Evolutionary conservation across 64 coral and sea anemone species (phyloP), one percentile per base, ranked within the genome.

Genomic region (Orbicella faveolata): DNA sequence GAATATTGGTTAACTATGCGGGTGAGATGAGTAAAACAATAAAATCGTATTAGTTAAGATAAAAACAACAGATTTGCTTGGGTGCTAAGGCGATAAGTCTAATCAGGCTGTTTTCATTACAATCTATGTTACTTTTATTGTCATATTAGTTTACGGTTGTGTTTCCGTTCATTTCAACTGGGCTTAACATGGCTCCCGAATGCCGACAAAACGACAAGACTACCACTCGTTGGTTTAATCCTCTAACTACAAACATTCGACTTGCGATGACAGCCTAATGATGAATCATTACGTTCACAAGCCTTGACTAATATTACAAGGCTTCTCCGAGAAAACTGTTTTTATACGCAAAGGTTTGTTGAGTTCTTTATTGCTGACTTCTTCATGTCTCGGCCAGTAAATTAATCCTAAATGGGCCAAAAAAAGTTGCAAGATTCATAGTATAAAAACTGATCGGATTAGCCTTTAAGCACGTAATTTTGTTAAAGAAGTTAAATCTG

Each of bases 51-150:
- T 79, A 79, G 36, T 36, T 9, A 64, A 84, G 63, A 84, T 84
- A 69, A 72, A 85, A 85, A 85, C 65, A 85, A 85, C 82, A 85
- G 82, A 85, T 85, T 85, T 85, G 12, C 10, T 14, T 10, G 39
- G 82, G 82, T 48, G 82, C 14, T 85, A 85, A 85, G 82, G 82
- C 82, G 82, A 23, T 85, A 85, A 72, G 65, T 7, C 39, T 73
- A 85, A 85, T 64, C 11, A 70, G 3, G 4, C 20, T 85, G 82
- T 85, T 85, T 85, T 44, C 41, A 30, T 44, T 68, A 73, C 23
- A 73, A 25, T n/a, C 26, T 69, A 33, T 6, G 80, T 39, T 70
- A 70, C 21, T 83, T 83, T 67, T 44, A 66, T 36, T 65, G 36
- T 83, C 82, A 73, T 69, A 66, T 85, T 52, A 52, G 82, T 85